These are phyloP conservation scores for Rhabdophis nuchalis DNA, from an alignment of 2,797 vertebrate genomes.

Conservation along the genomic window DNA sequence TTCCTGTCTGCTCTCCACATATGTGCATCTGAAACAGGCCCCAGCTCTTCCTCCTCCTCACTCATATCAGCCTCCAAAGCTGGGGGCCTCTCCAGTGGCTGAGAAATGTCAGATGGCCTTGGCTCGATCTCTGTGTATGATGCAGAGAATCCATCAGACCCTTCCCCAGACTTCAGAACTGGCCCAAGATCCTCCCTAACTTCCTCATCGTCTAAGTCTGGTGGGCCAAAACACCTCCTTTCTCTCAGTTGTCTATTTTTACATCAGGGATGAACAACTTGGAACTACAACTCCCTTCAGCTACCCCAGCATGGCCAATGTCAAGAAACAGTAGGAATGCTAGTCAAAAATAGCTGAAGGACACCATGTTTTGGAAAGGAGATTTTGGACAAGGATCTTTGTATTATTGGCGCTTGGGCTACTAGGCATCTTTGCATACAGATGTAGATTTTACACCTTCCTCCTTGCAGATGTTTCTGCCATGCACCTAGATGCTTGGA, in stretches of 20 bases:
- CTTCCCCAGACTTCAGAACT: too few relatives aligned
- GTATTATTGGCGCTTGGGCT: neutral
- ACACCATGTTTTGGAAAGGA: neutral
- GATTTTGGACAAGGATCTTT: neutral
- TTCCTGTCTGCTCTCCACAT: too few relatives aligned
- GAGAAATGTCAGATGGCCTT: too few relatives aligned
- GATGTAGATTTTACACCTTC: neutral
- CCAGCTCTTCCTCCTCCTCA: too few relatives aligned
- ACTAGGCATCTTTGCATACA: neutral
- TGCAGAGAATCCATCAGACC: too few relatives aligned
- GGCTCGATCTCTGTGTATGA: too few relatives aligned
- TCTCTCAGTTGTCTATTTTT: neutral
- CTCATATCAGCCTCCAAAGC: too few relatives aligned
- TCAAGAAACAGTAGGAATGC: neutral
- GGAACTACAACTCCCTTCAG: neutral
- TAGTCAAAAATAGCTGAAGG: neutral
- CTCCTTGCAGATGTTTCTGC: neutral
- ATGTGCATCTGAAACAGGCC: too few relatives aligned
- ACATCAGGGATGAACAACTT: neutral
- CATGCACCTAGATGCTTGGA: neutral
- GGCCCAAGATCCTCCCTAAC: too few relatives aligned
- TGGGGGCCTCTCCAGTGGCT: too few relatives aligned
- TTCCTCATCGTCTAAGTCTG: too few relatives aligned
- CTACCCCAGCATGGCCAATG: neutral
- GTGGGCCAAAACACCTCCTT: neutral